Base-by-base conservation (phyloP, 2,797 vertebrate species). In the Poeciliopsis paucimaculata region DNA sequence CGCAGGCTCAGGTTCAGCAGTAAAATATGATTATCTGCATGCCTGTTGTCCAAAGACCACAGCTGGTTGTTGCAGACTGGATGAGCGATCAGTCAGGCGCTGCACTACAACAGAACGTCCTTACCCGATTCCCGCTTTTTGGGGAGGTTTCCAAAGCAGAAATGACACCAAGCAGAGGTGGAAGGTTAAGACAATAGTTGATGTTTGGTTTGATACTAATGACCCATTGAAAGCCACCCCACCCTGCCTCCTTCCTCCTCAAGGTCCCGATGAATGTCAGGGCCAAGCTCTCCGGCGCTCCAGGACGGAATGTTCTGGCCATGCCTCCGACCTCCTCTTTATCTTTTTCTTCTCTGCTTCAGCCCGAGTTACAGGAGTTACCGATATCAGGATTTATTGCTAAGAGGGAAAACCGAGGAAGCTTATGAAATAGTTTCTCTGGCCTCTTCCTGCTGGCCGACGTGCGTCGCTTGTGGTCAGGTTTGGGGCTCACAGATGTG, bases 241-340 rank as follows among this genome's bases (percentile, higher is more conserved):
- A 64, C 49, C 62, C 47, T 71, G n/a, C 26, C 41, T 45, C 8
- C 45, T 75, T 49, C 47, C 55, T 53, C 18, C 73, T 28, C 16
- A 31, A 34, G 73, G 55, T 88, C 90, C 88, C 91, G 90, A 86
- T 89, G 85, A 90, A 84, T 72, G 47, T 23, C 43, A 76, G 57
- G 82, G 84, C 88, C 62, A 83, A 88, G 47, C 46, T 0, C 75
- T 1, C 75, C 23, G 49, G 46, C 26, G 46, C 76, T 84, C 26
- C 79, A 71, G 90, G 86, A 91, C 51, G 39, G 76, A 93, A 90
- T 91, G 90, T 93, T 87, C 90, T 91, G 85, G 79, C 82, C 84
- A 53, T 81, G 80, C 82, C 55, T 86, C 86, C 79, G 39, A 80
- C 89, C 82, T 77, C 75, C 66, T 53, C 74, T 88, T 75, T 71